Conservation (phyloP, 2,888 invertebrate genomes). For the Hylaea fasciaria region DNA sequence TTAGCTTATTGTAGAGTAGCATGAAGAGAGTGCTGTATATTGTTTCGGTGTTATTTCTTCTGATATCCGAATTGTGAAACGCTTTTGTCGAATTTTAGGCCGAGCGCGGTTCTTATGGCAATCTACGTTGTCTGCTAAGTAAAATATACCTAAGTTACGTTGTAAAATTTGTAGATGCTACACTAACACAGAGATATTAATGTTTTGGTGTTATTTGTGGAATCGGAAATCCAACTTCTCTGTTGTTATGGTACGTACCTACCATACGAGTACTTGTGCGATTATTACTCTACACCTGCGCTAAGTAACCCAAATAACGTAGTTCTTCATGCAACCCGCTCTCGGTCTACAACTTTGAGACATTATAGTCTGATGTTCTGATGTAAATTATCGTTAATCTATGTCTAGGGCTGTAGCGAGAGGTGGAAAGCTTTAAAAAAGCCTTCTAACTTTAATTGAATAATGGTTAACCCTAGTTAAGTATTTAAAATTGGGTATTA, state of each 20-base stretch:
- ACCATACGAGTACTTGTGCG: too few relatives aligned
- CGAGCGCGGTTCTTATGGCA: background rate
- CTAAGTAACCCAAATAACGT: background rate
- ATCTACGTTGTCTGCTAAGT: background rate
- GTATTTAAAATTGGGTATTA: constrained; percentile 52
- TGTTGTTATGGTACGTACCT: too few relatives aligned
- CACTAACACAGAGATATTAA: too few relatives aligned
- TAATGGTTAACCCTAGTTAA: constrained; percentile 31
- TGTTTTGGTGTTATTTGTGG: too few relatives aligned
- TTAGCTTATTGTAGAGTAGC: constrained; percentile 16
- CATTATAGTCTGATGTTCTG: constrained; percentile 24
- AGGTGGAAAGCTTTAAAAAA: constrained; percentile 41
- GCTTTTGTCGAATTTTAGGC: constrained; percentile 9
- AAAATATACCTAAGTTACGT: background rate
- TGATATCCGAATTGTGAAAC: constrained; percentile 7
- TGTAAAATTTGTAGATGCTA: too few relatives aligned
- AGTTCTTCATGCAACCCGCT: background rate
- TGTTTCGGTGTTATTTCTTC: constrained; percentile 12
- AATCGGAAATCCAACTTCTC: background rate
- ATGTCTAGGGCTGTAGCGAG: constrained; percentile 28
- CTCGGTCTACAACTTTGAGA: constrained; percentile 7
- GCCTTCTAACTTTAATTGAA: constrained; percentile 40
- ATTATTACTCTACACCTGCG: too few relatives aligned
- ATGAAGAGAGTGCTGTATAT: constrained; percentile 3
- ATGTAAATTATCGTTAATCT: constrained; percentile 19